Evolutionary conservation across 2,797 vertebrate species (phyloP), one percentile per base, ranked within the genome.

Genomic region (Sarcoramphus papa): DNA sequence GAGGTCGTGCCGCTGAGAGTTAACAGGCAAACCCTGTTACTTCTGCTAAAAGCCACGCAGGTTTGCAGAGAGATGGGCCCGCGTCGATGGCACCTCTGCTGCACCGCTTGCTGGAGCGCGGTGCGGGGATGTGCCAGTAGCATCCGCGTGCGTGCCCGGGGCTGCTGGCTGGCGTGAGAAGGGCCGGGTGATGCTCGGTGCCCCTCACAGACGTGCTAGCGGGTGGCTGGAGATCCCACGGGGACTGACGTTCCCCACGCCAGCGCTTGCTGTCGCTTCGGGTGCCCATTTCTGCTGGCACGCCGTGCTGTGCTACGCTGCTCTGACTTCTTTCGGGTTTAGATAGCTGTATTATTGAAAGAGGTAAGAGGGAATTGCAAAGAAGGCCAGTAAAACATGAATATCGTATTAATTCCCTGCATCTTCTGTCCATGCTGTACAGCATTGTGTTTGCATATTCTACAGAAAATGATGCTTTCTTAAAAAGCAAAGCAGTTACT

Each of bases 221-320:
- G 12, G 40, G 31, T 27, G 60, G 85, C 41, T 73, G 79, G 54
- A 62, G n/a, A 43, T 48, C 16, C 45, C 4, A 0, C 0, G 2
- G 53, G 60, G 33, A 35, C 2, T 2, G 25, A 48, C 1, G 0
- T 35, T 53, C 51, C 18, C 25, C n/a, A 15, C 2, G 1, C 30
- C 0, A 0, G 62, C 1, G 0, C 83, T 50, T 56, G 41, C 91
- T 67, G 20, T 48, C 0, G 1, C 14, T 67, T 54, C 45, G 45
- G n/a, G 18, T 28, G 40, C 75, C 72, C 1, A 3, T 67, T 77
- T 60, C 53, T 54, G 53, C 19, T 48, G 15, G 47, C 77, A 31
- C 4, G 1, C 17, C 18, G 70, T 9, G 25, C 62, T 72, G 57
- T 20, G 65, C 76, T 24, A 0, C 15, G 76, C 67, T 63, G 63